Evolutionary conservation across 1,140 invertebrate species (phyloP).

Genomic region (Trachelipus rathkii): DNA sequence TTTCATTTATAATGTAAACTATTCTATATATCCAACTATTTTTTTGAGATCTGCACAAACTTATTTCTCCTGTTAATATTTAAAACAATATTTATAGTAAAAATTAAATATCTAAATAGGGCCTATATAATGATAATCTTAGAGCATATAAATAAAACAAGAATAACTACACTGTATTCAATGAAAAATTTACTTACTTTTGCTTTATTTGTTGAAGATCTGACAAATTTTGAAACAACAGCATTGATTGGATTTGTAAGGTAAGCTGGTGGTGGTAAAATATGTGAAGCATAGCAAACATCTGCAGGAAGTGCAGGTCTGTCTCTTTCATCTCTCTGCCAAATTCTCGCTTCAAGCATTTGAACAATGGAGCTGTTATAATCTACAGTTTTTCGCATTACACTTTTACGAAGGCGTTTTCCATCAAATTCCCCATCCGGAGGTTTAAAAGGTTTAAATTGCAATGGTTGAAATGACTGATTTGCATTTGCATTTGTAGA

Average conservation of each 20-base stretch:
- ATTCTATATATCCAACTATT: no score
- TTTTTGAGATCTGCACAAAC: no score
- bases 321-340: conserved; percentile 88
- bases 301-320: conserved; percentile 82
- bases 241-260: conserved; percentile 94
- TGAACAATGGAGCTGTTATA: conserved; percentile 95
- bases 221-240: conserved; percentile 92
- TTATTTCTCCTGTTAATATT: no score
- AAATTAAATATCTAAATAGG: no score
- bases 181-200: no score
- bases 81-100: no score
- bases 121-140: no score
- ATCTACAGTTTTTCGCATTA: conserved; percentile 96
- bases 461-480: not conserved
- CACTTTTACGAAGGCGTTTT: conserved; percentile 88
- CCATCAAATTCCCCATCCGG: conserved; percentile 78
- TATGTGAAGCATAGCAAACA: conserved; percentile 68
- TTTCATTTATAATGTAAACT: no score
- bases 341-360: conserved; percentile 83
- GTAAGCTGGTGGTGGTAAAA: conserved; percentile 82
- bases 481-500: not conserved
- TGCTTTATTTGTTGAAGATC: conserved; percentile 95
- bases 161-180: no score
- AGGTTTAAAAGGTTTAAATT: conserved; percentile 18
- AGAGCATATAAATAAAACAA: no score